Conservation (phyloP, 2,797 vertebrate species). For the Macrochelys suwanniensis region DNA sequence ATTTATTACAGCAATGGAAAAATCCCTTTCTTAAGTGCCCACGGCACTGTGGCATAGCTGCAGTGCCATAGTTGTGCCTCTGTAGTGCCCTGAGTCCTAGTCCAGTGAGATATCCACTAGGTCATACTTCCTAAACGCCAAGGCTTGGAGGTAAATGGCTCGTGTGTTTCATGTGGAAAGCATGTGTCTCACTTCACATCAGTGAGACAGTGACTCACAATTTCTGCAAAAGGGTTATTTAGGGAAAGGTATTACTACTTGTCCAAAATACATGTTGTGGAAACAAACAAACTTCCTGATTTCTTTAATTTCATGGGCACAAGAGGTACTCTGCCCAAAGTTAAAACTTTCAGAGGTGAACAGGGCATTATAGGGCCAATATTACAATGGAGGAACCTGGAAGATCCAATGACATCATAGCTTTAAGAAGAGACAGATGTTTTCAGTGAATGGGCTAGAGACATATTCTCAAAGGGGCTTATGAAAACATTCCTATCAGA, state of each 20-base stretch:
- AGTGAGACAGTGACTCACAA: neutral
- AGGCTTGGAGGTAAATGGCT: neutral
- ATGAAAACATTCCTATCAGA: neutral
- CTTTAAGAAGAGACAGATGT: neutral
- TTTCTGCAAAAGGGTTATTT: neutral
- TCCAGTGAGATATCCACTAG: neutral
- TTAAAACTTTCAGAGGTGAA: neutral
- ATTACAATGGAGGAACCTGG: neutral
- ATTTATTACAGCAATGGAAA: neutral
- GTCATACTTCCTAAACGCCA: neutral
- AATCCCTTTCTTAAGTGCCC: neutral
- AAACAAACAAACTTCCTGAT: neutral
- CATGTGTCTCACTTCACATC: neutral
- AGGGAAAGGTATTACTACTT: neutral
- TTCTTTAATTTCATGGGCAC: neutral
- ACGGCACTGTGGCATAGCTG: neutral
- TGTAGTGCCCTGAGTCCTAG: neutral
- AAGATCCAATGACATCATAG: constrained; percentile 10
- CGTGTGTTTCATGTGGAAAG: neutral
- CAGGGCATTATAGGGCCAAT: neutral
- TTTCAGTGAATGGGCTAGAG: neutral
- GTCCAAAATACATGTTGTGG: neutral
- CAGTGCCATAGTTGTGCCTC: neutral
- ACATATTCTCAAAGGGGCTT: neutral
- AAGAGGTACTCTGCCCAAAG: neutral